phyloP scores from a whole-genome alignment of 2,888 invertebrate genomes.

The Shargacucullia verbasci region DNA sequence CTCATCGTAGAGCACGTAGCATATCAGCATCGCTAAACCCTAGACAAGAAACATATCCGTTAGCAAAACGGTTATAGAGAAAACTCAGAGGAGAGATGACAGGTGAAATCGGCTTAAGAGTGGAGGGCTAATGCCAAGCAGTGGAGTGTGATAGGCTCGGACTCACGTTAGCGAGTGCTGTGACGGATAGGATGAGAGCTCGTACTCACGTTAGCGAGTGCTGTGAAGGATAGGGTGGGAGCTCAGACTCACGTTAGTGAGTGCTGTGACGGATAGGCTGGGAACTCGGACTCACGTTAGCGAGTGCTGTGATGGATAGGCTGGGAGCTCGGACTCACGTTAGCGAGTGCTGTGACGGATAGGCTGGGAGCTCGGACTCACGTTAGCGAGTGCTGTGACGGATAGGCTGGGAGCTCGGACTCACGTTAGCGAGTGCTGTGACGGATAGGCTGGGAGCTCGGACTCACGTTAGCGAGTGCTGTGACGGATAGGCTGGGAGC shows the following conservation, averaged over 20 bases:
- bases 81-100: no score
- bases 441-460: no score
- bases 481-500: slow-evolving; percentile 76
- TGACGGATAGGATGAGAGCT: slow-evolving; percentile 72
- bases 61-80: no score
- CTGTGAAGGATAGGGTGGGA: slow-evolving; percentile 72
- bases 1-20: slow-evolving; percentile 90
- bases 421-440: slow-evolving; percentile 78
- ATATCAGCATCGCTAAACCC: slow-evolving; percentile 89
- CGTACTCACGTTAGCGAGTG: slow-evolving; percentile 78
- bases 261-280: no score
- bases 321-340: no score
- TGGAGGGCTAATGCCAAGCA: no score
- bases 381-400: slow-evolving; percentile 77
- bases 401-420: no score
- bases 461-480: slow-evolving; percentile 77
- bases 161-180: slow-evolving; percentile 78
- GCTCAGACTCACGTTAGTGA: background rate
- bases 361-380: no score
- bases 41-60: slow-evolving; percentile 55
- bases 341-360: slow-evolving; percentile 75
- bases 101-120: no score
- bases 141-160: no score
- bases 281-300: slow-evolving; percentile 78
- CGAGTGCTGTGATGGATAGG: slow-evolving; percentile 76